Evolutionary conservation across 2,797 vertebrate genomes (phyloP).

Genomic region (Sorex maritimensis): DNA sequence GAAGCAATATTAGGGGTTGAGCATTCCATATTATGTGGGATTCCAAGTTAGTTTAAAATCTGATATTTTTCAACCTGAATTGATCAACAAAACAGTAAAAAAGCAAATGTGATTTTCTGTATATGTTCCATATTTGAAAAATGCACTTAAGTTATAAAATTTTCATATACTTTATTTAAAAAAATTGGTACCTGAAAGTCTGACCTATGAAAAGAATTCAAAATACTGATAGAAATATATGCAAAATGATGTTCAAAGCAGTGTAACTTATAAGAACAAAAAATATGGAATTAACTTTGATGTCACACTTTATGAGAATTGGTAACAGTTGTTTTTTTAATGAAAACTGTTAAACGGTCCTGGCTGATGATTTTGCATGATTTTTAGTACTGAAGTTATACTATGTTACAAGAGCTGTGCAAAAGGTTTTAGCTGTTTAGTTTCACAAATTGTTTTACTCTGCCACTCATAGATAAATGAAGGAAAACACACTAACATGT

Average conservation of each 20-base stretch:
- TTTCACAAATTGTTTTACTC: too few species aligned
- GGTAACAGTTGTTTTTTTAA: neutral
- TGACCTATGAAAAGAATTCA: constrained; percentile 30
- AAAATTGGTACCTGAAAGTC: constrained; percentile 47
- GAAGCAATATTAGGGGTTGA: constrained; percentile 5
- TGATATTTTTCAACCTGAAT: constrained; percentile 18
- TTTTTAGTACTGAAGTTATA: neutral
- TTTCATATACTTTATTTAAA: neutral
- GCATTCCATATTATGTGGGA: neutral
- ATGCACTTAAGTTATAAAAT: neutral
- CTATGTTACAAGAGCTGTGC: neutral
- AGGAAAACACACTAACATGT: neutral
- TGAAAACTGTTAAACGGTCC: neutral
- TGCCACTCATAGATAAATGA: neutral
- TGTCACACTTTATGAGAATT: constrained; percentile 26
- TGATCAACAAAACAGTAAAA: constrained; percentile 16
- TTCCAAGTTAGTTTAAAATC: constrained; percentile 64
- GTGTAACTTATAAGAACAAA: constrained; percentile 22
- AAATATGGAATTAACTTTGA: neutral
- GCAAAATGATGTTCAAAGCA: neutral
- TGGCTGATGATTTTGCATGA: neutral
- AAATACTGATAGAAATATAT: constrained; percentile 11
- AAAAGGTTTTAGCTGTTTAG: neutral
- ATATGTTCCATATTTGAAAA: constrained; percentile 7
- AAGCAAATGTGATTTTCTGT: neutral